Evolutionary conservation across 2,888 invertebrate species (phyloP).

Genomic region (Andricus quercusramuli): DNA sequence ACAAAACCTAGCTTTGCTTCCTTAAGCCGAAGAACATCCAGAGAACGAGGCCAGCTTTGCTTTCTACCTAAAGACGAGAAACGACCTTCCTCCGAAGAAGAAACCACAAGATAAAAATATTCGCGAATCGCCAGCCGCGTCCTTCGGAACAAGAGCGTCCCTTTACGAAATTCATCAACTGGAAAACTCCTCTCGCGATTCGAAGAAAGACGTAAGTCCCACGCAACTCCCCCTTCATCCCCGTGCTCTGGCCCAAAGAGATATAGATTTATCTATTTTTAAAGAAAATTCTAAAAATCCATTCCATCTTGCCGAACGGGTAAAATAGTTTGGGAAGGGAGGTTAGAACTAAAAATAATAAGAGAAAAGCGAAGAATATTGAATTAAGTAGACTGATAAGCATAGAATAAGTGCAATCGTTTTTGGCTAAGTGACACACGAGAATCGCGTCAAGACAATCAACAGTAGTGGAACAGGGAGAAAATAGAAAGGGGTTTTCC

Average conservation of each 20-base stretch:
- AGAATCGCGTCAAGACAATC: conserved; percentile 77
- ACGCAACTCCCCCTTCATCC: conserved; percentile 45
- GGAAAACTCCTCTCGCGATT: conserved; percentile 40
- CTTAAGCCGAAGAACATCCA: conserved; percentile 13
- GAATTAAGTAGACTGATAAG: conserved; percentile 3
- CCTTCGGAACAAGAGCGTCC: conserved; percentile 35
- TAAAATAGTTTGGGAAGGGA: conserved; percentile 8
- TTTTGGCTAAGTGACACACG: conserved; percentile 48
- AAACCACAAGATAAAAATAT: background rate
- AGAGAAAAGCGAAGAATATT: background rate
- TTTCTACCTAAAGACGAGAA: conserved; percentile 22
- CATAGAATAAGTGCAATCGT: conserved; percentile 27
- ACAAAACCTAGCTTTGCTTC: conserved; percentile 9
- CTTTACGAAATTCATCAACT: conserved; percentile 39
- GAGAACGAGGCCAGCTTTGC: conserved; percentile 28
- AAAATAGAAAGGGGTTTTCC: conserved; percentile 43
- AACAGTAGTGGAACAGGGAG: conserved; percentile 66
- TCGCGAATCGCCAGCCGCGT: conserved; percentile 12
- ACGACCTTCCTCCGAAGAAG: conserved; percentile 37
- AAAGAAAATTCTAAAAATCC: conserved; percentile 16
- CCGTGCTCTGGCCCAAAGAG: conserved; percentile 24
- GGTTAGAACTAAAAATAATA: background rate
- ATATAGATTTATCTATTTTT: conserved; percentile 20
- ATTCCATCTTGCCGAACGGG: background rate
- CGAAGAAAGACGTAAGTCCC: conserved; percentile 42